Evolutionary conservation across 2,888 invertebrate species (phyloP).

Genomic region (Seira ritae): DNA sequence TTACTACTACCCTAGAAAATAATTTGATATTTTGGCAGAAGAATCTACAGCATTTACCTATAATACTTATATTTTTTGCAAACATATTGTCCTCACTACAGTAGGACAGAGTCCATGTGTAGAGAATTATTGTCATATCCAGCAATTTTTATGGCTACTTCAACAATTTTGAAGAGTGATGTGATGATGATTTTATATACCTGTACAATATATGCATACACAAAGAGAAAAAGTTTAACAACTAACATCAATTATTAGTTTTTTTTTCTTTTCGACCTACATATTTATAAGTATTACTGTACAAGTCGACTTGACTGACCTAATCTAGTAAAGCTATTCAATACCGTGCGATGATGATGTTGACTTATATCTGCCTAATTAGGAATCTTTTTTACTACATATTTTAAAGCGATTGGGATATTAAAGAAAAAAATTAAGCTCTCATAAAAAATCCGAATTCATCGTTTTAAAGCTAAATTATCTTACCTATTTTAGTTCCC

Average conservation of each 20-base stretch:
- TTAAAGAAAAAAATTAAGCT: neutral
- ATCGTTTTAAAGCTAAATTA: too few species aligned
- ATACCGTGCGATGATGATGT: neutral
- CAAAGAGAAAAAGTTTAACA: neutral
- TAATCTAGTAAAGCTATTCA: neutral
- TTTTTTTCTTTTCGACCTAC: neutral
- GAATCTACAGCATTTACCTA: neutral
- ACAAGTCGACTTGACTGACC: neutral
- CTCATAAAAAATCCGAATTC: neutral
- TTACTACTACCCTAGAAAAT: too few species aligned
- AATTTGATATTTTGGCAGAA: neutral
- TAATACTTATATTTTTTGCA: conserved; percentile 20
- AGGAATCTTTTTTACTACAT: neutral
- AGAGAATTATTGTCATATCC: conserved; percentile 58
- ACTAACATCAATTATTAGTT: neutral
- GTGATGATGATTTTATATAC: neutral
- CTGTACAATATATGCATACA: conserved; percentile 11
- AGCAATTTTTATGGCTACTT: conserved; percentile 49
- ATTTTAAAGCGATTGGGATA: neutral
- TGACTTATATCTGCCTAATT: too few species aligned
- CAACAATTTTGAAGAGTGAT: conserved; percentile 38
- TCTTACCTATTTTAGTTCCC: too few species aligned
- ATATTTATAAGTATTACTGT: conserved; percentile 14
- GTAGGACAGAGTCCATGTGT: conserved; percentile 30
- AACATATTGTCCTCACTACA: neutral